phyloP scores from a whole-genome alignment of 2,797 vertebrate genomes.

The Falco peregrinus region DNA sequence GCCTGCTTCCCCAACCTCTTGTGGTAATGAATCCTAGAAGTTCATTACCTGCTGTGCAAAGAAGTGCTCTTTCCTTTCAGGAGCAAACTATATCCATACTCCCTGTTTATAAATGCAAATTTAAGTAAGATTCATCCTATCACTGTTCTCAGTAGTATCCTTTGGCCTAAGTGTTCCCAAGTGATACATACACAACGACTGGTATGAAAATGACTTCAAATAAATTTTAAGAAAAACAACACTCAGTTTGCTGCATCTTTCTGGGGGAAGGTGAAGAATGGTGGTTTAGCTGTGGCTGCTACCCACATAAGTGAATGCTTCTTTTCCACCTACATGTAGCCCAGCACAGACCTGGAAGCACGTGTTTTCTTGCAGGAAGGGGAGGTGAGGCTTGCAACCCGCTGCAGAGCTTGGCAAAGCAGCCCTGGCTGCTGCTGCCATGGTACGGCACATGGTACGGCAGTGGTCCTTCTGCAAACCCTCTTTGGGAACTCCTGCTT shows the following conservation, averaged over 20 bases:
- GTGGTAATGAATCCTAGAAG: slow-evolving; percentile 2
- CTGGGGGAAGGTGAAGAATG: not conserved
- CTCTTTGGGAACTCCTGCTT: not conserved
- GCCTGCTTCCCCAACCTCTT: slow-evolving; percentile 25
- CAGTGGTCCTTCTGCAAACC: not conserved
- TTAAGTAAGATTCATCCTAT: not conserved
- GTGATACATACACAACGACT: not conserved
- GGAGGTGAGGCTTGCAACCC: not conserved
- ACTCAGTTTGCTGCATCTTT: not conserved
- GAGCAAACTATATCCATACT: not conserved
- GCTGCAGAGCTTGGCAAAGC: rapidly evolving
- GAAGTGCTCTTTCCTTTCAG: not conserved
- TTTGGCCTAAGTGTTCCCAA: not conserved
- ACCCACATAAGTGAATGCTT: not conserved
- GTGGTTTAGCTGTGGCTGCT: not conserved
- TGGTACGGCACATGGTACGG: not conserved
- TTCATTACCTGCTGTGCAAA: not conserved
- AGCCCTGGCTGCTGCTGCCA: not conserved
- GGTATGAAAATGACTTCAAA: not conserved
- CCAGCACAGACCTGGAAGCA: not conserved
- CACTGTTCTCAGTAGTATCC: not conserved
- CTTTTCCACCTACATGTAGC: not conserved
- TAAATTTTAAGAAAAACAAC: not conserved
- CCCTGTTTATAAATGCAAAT: not conserved
- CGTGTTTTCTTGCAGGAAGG: rapidly evolving